Base-by-base conservation (phyloP, 30 jellyfish, hydroid and myxozoan genomes). In the Euphysa ruthae region DNA sequence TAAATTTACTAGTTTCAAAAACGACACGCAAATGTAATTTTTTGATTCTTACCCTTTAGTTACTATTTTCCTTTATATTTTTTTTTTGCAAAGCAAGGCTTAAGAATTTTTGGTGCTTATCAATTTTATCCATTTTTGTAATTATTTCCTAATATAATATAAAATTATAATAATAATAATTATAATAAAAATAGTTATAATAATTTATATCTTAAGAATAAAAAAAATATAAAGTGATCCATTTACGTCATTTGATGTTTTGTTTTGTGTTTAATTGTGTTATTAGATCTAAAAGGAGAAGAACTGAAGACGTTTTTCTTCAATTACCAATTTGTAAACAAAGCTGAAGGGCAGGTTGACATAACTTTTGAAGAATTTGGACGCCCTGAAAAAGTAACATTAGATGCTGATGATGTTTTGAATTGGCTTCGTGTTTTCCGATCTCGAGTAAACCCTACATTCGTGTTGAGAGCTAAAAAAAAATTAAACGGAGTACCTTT, bases 351-450 rank as follows among this genome's bases (percentile, higher is more conserved):
- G 3, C 78, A 80, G 15, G 66, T 88, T 52, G 71, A 63, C 29
- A 74, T 88, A 0, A 15, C 81, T 29, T 80, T 78, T 49, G 66
- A 78, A 35, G 97, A 88, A 38, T 81, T 88, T 60, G 97, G 97
- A 38, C 90, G 93, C 81, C 79, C 35, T 12, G 97, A 88, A 55
- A 66, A 78, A 24, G 66, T 79, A 24, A 46, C 56, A 12, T 74
- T 88, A 42, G 94, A 71, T 12, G 81, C 84, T 32, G 92, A 70
- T 38, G 94, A 81, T 52, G 82, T 75, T 19, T 68, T 79, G 12
- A 91, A 88, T 32, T 88, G 94, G 94, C 75, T 71, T 33, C 74
- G 97, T 13, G 62, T 88, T 16, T 88, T 79, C 58, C 42, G 90
- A 61, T 84, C 94, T 4, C 63, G 79, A 18, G 58, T 66, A 14